Evolutionary conservation across 1,140 invertebrate genomes (phyloP).

Genomic region (Tetramorium alpestre): DNA sequence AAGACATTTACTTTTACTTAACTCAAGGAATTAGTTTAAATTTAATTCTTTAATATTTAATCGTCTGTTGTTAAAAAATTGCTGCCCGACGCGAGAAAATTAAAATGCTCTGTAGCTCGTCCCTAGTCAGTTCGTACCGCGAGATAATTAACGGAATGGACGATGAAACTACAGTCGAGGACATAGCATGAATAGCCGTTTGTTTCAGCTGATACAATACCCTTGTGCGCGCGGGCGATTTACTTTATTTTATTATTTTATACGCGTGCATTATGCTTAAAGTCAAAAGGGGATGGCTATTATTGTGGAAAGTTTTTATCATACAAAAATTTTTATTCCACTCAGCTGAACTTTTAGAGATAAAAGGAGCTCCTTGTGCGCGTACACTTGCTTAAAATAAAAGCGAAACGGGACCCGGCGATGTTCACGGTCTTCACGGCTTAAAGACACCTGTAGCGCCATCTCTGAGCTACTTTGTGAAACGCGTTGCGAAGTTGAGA

Average conservation of each 20-base stretch:
- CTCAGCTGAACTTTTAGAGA: background rate
- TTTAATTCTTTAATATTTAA: too few species aligned
- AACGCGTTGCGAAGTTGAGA: background rate
- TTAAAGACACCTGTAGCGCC: slow-evolving; percentile 12
- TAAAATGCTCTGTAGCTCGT: background rate
- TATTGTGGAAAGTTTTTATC: background rate
- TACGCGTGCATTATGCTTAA: background rate
- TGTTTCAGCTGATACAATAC: slow-evolving; percentile 1
- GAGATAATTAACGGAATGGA: slow-evolving; percentile 6
- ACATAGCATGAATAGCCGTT: background rate
- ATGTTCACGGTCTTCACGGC: too few species aligned
- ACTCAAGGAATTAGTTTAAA: too few species aligned
- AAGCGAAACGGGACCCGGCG: background rate
- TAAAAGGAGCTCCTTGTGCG: background rate
- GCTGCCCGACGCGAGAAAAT: background rate
- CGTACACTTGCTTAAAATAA: slow-evolving; percentile 11
- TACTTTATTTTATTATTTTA: slow-evolving; percentile 11
- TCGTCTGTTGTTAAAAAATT: background rate
- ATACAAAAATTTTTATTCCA: slow-evolving; percentile 6
- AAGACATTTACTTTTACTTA: too few species aligned
- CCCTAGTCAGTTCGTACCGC: background rate
- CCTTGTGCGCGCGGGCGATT: background rate
- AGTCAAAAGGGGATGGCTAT: background rate
- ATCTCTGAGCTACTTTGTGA: background rate
- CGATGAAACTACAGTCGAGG: background rate